Evolutionary conservation across 2,888 invertebrate genomes (phyloP).

Genomic region (Drosophila melanocephala): DNA sequence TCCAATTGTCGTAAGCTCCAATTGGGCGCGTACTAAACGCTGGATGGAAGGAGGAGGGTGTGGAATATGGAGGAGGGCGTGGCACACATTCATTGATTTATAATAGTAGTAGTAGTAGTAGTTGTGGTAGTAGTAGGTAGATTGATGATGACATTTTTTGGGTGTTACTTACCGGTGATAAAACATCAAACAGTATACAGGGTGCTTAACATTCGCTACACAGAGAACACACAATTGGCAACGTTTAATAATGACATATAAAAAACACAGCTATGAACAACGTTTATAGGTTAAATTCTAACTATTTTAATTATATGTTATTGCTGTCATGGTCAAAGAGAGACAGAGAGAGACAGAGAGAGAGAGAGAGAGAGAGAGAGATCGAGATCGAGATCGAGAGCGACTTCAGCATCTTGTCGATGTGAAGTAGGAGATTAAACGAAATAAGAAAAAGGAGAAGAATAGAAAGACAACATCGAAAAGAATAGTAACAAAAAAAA

Average conservation of each 20-base stretch:
- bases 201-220: slow-evolving; percentile 84
- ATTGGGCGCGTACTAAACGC: slow-evolving; percentile 61
- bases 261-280: slow-evolving; percentile 73
- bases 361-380: slow-evolving; percentile 15
- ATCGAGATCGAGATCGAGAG: slow-evolving; percentile 4
- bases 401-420: slow-evolving; percentile 36
- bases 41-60: slow-evolving; percentile 3
- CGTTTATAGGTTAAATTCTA: slow-evolving; percentile 63
- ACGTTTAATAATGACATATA: slow-evolving; percentile 80
- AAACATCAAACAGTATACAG: slow-evolving; percentile 84
- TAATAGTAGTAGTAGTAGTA: slow-evolving; percentile 21
- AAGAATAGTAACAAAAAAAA: slow-evolving; percentile 15
- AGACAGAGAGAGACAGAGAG: slow-evolving; percentile 19
- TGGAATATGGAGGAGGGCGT: slow-evolving; percentile 6
- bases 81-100: slow-evolving; percentile 32
- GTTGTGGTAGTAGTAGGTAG: slow-evolving; percentile 20
- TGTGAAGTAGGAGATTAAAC: slow-evolving; percentile 23
- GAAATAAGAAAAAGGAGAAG: slow-evolving; percentile 17
- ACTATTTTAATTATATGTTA: slow-evolving; percentile 32
- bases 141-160: slow-evolving; percentile 45
- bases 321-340: slow-evolving; percentile 27
- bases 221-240: slow-evolving; percentile 84
- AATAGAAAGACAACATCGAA: slow-evolving; percentile 49
- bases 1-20: slow-evolving; percentile 59
- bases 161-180: slow-evolving; percentile 83